Base-by-base conservation (phyloP, 2,888 invertebrate species). In the Melikaiella ostensackeni region DNA sequence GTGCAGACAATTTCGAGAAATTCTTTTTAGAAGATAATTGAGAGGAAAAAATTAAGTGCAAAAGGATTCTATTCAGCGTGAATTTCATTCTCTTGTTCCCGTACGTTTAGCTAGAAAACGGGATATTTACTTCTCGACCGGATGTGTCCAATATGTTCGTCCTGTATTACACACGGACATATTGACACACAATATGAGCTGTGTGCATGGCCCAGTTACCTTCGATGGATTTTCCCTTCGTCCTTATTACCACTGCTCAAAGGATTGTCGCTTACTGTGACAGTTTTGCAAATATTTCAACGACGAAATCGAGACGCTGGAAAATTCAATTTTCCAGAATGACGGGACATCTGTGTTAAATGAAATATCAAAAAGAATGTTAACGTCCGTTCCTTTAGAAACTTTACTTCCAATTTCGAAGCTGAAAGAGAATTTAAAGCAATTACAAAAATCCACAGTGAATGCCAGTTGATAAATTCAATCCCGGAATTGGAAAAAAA, bases 311-410 rank as follows among this genome's bases (percentile, higher is more conserved):
- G n/a, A 57, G 24, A 38, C 50, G 27, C 24, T 61, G 50, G 59
- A 62, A 78, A 75, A 78, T 50, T 70, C 50, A 24, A 75, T 78
- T 75, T 64, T 33, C 4, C 3, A 21, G 21, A 21, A 21, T 55
- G 21, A 55, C 3, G 21, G n/a, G 50, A n/a, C n/a, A n/a, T n/a
- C 50, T 50, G 50, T 50, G n/a, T 50, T n/a, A 0, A 50, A n/a
- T 9, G 9, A n/a, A 50, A 50, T n/a, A 50, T 46, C 19, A 7
- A 19, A 46, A 46, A 46, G 19, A 50, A 50, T n/a, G n/a, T 55
- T 11, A 55, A 55, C 9, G 2, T 11, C 3, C 0, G 8, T 21
- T 55, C 9, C 21, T 55, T 55, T 1, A 8, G 21, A 11, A 11
- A 3, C 55, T 7, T 9, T 8, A 21, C 9, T 55, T n/a, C 8